Conservation (phyloP, 2,888 invertebrate species). For the Frankliniella intonsa region DNA sequence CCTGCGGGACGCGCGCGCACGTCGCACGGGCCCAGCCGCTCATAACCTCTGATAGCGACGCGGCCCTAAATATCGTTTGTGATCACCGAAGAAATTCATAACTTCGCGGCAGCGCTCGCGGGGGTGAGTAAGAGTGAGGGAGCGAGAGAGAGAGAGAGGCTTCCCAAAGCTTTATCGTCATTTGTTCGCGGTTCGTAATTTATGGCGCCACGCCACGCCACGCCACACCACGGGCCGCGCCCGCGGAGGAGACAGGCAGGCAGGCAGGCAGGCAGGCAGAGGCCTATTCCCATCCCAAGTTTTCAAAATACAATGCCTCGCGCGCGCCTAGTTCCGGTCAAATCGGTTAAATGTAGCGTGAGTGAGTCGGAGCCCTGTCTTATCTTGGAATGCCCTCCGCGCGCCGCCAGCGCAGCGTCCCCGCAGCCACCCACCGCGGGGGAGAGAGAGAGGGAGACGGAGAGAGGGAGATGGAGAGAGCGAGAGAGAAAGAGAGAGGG, state of each 20-base stretch:
- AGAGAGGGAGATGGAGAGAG: too few relatives aligned
- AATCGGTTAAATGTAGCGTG: slow-evolving; percentile 26
- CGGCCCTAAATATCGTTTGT: not conserved
- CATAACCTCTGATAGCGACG: too few relatives aligned
- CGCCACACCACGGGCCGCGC: too few relatives aligned
- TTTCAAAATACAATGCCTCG: not conserved
- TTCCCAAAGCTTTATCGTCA: not conserved
- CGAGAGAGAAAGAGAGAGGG: too few relatives aligned
- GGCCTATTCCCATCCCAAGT: not conserved
- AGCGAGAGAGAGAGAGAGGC: not conserved
- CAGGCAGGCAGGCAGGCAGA: not conserved
- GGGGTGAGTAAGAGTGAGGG: not conserved
- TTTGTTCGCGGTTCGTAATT: slow-evolving; percentile 10
- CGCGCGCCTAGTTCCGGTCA: not conserved
- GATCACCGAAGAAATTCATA: not conserved
- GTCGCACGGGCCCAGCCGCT: not conserved
- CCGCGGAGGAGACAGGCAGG: too few relatives aligned
- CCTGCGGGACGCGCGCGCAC: not conserved
- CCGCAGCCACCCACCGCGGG: too few relatives aligned
- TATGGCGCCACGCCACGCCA: not conserved
- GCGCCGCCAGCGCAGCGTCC: too few relatives aligned
- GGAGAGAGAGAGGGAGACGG: too few relatives aligned
- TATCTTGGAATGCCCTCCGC: not conserved
- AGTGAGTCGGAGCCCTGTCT: slow-evolving; percentile 7
- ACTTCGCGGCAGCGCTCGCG: not conserved